Evolutionary conservation across 2,888 invertebrate genomes (phyloP).

Genomic region (Cosmorhoe ocellata): DNA sequence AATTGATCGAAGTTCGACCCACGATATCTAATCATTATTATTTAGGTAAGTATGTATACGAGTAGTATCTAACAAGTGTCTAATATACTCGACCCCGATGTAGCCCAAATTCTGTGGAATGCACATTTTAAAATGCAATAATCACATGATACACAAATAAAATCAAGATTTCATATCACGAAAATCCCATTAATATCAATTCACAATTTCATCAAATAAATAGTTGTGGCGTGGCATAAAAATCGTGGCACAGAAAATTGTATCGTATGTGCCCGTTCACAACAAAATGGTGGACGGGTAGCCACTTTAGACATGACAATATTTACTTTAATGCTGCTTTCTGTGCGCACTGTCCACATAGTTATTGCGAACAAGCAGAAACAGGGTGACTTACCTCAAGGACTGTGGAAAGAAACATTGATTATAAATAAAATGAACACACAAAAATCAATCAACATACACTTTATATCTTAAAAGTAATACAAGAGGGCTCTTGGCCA

Average conservation of each 20-base stretch:
- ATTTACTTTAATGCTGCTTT: background rate
- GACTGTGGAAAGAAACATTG: slow-evolving; percentile 75
- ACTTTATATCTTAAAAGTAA: slow-evolving; percentile 81
- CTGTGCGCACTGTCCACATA: background rate
- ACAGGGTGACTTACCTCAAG: slow-evolving; percentile 69
- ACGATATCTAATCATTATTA: slow-evolving; percentile 1
- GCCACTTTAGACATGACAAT: no score
- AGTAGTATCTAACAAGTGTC: background rate
- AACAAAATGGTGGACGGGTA: slow-evolving; percentile 3
- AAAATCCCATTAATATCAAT: slow-evolving; percentile 12
- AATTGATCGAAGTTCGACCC: background rate
- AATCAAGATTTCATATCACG: slow-evolving; percentile 14
- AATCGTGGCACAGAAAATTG: slow-evolving; percentile 13
- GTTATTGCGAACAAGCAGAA: slow-evolving; percentile 14
- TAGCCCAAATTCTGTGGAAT: slow-evolving; percentile 27
- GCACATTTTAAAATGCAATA: slow-evolving; percentile 24
- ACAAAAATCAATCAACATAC: slow-evolving; percentile 77
- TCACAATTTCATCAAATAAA: slow-evolving; percentile 16
- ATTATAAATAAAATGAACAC: slow-evolving; percentile 82
- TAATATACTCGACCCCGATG: slow-evolving; percentile 8
- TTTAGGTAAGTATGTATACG: background rate
- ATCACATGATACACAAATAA: slow-evolving; percentile 19
- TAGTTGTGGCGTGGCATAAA: slow-evolving; percentile 12
- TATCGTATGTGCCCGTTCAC: background rate
- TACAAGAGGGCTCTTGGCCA: slow-evolving; percentile 64